Evolutionary conservation across 2,888 invertebrate genomes (phyloP).

Genomic region (Buathra laborator): DNA sequence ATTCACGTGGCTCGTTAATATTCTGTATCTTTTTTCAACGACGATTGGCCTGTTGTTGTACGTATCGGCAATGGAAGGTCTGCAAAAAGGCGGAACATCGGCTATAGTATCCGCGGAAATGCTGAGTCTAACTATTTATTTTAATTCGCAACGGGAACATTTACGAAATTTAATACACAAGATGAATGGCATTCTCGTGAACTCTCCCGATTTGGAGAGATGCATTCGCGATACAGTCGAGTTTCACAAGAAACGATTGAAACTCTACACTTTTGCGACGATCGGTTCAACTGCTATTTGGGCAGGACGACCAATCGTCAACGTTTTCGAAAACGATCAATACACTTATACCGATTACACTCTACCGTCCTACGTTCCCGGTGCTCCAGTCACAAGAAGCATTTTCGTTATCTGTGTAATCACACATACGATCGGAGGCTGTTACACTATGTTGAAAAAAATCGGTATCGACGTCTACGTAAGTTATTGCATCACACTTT

Average conservation of each 20-base stretch:
- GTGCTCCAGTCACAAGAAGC: conserved; percentile 57
- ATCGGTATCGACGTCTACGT: neutral
- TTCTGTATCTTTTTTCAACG: conserved; percentile 35
- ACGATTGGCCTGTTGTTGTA: conserved; percentile 51
- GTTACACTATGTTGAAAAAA: neutral
- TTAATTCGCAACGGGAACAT: conserved; percentile 62
- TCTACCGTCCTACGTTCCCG: conserved; percentile 69
- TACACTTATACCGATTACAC: conserved; percentile 71
- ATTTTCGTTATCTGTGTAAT: conserved; percentile 65
- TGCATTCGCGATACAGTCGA: conserved; percentile 49
- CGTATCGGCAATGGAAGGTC: conserved; percentile 53
- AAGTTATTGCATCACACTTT: conserved; percentile 69
- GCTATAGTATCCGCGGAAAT: conserved; percentile 66
- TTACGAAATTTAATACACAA: conserved; percentile 67
- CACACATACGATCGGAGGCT: conserved; percentile 50
- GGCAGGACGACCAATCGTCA: conserved; percentile 58
- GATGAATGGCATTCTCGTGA: conserved; percentile 65
- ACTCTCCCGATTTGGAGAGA: conserved; percentile 57
- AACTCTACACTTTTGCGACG: conserved; percentile 65
- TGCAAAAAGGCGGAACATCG: conserved; percentile 69
- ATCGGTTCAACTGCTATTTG: conserved; percentile 60
- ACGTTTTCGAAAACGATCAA: conserved; percentile 52
- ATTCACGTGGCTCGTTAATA: conserved; percentile 65
- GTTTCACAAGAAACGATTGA: conserved; percentile 67
- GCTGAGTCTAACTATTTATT: conserved; percentile 60